Conservation (phyloP, 2,888 invertebrate species). For the Nemurella pictetii region DNA sequence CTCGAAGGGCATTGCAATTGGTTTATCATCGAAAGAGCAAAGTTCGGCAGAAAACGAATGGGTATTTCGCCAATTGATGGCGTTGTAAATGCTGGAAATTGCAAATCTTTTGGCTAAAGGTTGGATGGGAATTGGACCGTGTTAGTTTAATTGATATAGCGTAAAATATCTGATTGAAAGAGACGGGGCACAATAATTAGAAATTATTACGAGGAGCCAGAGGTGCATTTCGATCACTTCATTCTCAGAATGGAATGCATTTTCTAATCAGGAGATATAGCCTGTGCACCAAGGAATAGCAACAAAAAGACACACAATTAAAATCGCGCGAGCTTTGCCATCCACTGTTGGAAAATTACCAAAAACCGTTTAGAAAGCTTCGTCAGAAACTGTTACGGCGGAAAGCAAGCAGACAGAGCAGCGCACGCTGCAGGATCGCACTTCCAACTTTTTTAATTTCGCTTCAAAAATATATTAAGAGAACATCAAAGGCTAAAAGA, state of each 20-base stretch:
- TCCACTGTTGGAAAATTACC: neutral
- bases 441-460: constrained; percentile 7
- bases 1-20: neutral
- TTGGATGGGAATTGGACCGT: neutral
- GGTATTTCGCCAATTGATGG: neutral
- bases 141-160: neutral
- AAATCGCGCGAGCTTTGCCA: no score
- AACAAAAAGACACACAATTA: no score
- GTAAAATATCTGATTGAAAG: neutral
- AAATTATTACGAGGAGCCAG: neutral
- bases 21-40: neutral
- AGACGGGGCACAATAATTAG: neutral
- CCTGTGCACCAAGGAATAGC: no score
- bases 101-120: neutral
- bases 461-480: neutral
- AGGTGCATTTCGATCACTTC: neutral
- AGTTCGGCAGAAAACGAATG: neutral
- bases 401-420: no score
- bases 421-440: no score
- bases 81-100: neutral
- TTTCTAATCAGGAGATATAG: no score
- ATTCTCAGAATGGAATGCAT: neutral
- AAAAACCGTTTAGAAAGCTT: neutral
- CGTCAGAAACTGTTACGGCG: neutral
- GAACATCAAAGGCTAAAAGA: neutral